These are phyloP conservation scores for Notiomystis cincta DNA, from an alignment of 2,113 vertebrate genomes.

Conservation along the genomic window DNA sequence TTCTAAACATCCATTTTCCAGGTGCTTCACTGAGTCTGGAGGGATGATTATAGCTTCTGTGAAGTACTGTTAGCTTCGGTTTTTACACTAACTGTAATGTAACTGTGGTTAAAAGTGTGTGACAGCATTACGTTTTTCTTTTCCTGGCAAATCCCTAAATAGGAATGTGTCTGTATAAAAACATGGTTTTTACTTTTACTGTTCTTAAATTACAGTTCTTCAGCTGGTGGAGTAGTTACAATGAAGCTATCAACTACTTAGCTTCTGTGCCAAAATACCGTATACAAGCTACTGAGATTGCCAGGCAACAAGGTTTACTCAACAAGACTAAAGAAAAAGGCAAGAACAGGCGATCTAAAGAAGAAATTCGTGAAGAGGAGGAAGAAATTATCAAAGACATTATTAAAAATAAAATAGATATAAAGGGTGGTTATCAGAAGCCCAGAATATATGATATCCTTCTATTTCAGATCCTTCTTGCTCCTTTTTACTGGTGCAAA, in stretches of 20 bases:
- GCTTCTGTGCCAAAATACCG: conserved; percentile 93
- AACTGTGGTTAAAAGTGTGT: not conserved
- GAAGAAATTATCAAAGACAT: conserved; percentile 95
- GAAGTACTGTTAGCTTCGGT: not conserved
- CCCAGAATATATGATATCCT: conserved; percentile 91
- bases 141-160: not conserved
- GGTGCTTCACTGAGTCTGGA: not conserved
- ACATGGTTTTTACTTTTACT: not conserved
- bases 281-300: conserved; percentile 92
- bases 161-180: not conserved
- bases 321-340: conserved; percentile 91
- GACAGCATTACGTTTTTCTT: not conserved
- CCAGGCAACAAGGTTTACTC: conserved; percentile 92
- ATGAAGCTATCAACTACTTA: conserved; percentile 93
- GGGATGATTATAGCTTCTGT: not conserved
- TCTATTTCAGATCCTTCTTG: conserved; percentile 87
- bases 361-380: conserved; percentile 93
- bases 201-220: conserved; percentile 83
- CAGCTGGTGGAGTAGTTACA: conserved; percentile 98
- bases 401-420: conserved; percentile 98
- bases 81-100: not conserved
- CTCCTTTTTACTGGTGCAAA: conserved; percentile 82
- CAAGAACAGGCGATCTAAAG: conserved; percentile 89
- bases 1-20: not conserved
- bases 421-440: conserved; percentile 96